Conservation (phyloP, 1,140 invertebrate species). For the Druon quercuslanigerum region DNA sequence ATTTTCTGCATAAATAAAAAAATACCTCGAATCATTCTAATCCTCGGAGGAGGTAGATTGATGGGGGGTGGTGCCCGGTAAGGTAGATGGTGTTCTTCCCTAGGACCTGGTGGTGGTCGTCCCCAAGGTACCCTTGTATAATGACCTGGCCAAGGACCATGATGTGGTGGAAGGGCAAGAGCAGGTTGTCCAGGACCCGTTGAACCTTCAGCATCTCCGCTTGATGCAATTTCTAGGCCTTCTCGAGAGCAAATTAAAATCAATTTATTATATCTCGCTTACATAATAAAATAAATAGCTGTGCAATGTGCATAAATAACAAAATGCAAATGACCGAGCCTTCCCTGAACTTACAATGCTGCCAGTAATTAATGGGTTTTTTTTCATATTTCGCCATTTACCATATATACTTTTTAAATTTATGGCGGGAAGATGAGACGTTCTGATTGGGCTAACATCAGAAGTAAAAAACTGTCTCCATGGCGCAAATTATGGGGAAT, state of each 20-base stretch:
- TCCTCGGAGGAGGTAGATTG: conserved; percentile 71
- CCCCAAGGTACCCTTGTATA: conserved; percentile 64
- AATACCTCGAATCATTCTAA: conserved; percentile 68
- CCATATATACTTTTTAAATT: no score
- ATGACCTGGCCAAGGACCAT: conserved; percentile 66
- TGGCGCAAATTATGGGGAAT: no score
- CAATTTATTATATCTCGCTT: background rate
- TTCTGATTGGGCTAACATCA: no score
- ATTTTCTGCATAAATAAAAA: conserved; percentile 30
- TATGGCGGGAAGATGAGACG: no score
- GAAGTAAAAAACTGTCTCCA: no score
- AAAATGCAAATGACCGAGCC: no score
- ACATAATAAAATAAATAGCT: background rate
- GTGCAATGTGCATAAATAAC: background rate
- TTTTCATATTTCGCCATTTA: no score
- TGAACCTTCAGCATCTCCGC: conserved; percentile 55
- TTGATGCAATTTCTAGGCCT: conserved; percentile 65
- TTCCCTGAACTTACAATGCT: no score
- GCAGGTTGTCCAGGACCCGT: conserved; percentile 48
- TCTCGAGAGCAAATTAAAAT: conserved; percentile 29
- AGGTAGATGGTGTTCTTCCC: conserved; percentile 59
- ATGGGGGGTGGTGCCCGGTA: conserved; percentile 64
- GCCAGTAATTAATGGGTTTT: no score
- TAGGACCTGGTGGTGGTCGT: conserved; percentile 63
- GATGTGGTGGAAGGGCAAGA: conserved; percentile 42